A percentile compares a stretch with the other conserved stretches of the same genome.
Conservation (phyloP, 2,888 invertebrate genomes). For the Euplexia lucipara region DNA sequence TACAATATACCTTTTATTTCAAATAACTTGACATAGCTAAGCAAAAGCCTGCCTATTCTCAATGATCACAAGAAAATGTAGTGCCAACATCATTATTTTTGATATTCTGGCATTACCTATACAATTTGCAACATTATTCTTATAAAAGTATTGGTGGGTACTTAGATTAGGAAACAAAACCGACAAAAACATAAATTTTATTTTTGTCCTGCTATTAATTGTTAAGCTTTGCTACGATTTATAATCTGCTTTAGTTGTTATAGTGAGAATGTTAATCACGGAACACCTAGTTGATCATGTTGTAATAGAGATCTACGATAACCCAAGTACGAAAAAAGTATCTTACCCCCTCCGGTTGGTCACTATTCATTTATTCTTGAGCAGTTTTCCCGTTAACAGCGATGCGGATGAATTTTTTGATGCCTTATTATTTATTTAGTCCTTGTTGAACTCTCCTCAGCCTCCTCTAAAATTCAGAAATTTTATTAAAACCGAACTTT, state of each 20-base stretch:
- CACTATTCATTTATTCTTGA: constrained; percentile 52
- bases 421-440: constrained; percentile 58
- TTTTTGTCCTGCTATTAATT: neutral
- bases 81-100: too few species aligned
- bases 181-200: neutral
- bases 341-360: constrained; percentile 50
- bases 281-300: neutral
- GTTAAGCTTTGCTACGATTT: neutral
- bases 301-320: neutral
- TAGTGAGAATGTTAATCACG: neutral
- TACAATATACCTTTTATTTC: too few species aligned
- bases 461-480: constrained; percentile 13
- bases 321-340: neutral
- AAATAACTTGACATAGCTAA: too few species aligned
- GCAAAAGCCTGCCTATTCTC: too few species aligned
- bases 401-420: too few species aligned
- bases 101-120: too few species aligned
- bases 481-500: neutral
- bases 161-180: too few species aligned
- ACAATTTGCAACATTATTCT: too few species aligned
- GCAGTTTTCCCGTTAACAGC: too few species aligned
- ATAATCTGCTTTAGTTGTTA: too few species aligned
- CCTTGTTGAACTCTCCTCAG: neutral
- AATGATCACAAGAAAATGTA: too few species aligned
- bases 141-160: too few species aligned